Evolutionary conservation across 2,113 vertebrate species (phyloP).

Genomic region (Myotis yumanensis): DNA sequence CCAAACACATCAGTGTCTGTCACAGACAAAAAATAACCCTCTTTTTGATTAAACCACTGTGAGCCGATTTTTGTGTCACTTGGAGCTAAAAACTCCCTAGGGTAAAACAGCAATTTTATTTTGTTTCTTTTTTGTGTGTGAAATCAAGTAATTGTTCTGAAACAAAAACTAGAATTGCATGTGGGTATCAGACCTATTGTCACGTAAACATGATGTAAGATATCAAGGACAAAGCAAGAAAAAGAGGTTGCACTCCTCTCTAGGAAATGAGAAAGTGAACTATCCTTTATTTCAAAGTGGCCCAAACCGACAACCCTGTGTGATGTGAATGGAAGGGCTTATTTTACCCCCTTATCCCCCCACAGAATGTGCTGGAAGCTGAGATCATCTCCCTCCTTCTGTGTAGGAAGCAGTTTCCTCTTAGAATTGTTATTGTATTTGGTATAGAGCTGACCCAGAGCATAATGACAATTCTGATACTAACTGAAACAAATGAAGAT

Average conservation of each 20-base stretch:
- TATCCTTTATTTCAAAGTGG: neutral
- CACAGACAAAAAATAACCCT: neutral
- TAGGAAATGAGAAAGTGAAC: neutral
- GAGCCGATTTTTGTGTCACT: neutral
- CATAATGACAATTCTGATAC: neutral
- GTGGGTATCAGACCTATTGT: neutral
- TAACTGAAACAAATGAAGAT: conserved; percentile 12
- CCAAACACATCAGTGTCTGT: neutral
- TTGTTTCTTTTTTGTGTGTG: neutral
- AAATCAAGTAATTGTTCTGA: conserved; percentile 23
- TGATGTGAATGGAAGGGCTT: neutral
- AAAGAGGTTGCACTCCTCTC: neutral
- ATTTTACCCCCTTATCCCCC: neutral
- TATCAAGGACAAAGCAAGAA: neutral
- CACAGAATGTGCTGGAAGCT: neutral
- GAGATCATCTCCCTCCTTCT: neutral
- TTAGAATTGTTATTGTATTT: neutral
- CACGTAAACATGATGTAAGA: neutral
- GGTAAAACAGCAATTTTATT: neutral
- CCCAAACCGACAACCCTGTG: neutral
- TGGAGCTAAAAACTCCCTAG: neutral
- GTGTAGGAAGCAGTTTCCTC: neutral
- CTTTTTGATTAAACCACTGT: neutral
- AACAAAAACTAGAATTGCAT: neutral
- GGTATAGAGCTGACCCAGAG: neutral